Percentiles rank a stretch among this genome's conserved stretches.
These are phyloP conservation scores for Limnodromus scolopaceus DNA, from an alignment of 2,797 vertebrate genomes.

Conservation along the genomic window DNA sequence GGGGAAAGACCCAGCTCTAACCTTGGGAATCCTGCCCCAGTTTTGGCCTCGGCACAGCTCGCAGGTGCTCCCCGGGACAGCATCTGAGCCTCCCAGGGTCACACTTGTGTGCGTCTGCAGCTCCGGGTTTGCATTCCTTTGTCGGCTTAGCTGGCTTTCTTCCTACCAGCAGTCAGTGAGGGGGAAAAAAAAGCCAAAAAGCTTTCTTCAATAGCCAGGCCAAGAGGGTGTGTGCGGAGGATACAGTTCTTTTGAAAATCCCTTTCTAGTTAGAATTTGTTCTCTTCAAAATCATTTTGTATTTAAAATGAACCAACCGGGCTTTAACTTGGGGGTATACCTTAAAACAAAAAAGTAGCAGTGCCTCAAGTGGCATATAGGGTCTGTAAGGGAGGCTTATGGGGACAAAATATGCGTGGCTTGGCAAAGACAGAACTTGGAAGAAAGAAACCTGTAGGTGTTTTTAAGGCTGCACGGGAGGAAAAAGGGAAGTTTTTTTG, in stretches of 20 bases:
- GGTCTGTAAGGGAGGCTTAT: not conserved
- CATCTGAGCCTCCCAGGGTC: fast-evolving
- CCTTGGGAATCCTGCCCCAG: fast-evolving
- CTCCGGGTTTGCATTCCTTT: fast-evolving
- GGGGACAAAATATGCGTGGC: not conserved
- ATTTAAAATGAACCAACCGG: fast-evolving
- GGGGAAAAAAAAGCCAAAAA: not conserved
- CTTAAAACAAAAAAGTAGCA: not conserved
- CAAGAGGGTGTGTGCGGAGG: not conserved
- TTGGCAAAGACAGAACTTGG: not conserved
- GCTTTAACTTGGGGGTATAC: not conserved
- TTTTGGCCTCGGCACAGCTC: fast-evolving
- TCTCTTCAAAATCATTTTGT: not conserved
- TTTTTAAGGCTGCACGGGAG: not conserved
- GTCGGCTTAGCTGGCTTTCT: not conserved
- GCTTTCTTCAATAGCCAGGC: not conserved
- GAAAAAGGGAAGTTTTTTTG: not conserved
- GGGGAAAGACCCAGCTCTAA: too few species aligned
- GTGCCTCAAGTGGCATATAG: not conserved
- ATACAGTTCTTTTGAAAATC: not conserved
- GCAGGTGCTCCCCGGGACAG: not conserved
- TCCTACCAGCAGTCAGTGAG: not conserved
- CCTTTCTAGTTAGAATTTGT: not conserved
- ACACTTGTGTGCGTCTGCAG: fast-evolving
- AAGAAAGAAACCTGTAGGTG: not conserved